These are phyloP conservation scores for Pterostichus madidus DNA, from an alignment of 2,888 invertebrate species.

Conservation along the genomic window DNA sequence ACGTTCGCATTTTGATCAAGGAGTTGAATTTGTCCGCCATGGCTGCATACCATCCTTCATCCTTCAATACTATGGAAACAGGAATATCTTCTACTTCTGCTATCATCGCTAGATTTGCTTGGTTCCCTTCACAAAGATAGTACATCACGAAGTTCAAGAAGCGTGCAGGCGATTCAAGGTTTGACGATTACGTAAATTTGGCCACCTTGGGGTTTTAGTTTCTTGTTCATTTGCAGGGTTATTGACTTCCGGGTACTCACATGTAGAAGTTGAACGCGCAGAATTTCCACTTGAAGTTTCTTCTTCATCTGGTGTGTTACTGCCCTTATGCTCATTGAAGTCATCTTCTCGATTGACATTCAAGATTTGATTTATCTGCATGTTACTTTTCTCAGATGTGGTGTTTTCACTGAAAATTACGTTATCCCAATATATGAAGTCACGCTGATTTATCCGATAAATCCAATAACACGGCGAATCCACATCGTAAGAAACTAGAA, in stretches of 20 bases:
- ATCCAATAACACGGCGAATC: constrained; percentile 68
- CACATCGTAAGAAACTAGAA: constrained; percentile 68
- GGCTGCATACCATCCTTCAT: constrained; percentile 69
- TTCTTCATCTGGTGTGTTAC: no score
- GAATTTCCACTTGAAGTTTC: not conserved
- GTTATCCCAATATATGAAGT: constrained; percentile 52
- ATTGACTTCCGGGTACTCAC: not conserved
- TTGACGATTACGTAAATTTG: not conserved
- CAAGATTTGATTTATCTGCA: not conserved
- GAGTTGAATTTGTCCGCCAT: constrained; percentile 69
- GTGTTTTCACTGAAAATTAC: not conserved
- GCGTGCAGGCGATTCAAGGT: not conserved
- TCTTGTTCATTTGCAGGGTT: not conserved
- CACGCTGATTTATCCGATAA: no score
- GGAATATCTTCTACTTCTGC: constrained; percentile 14
- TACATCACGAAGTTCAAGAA: not conserved
- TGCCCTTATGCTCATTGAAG: no score
- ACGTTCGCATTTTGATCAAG: constrained; percentile 69
- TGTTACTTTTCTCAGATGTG: not conserved
- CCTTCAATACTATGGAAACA: constrained; percentile 68
- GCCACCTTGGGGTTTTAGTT: not conserved
- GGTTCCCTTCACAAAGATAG: not conserved
- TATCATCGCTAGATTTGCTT: not conserved
- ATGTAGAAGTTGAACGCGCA: no score
- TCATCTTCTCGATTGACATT: no score